Evolutionary conservation across 2,797 vertebrate genomes (phyloP), one percentile per base, ranked within the genome.

Genomic region (Gallinago stenura): DNA sequence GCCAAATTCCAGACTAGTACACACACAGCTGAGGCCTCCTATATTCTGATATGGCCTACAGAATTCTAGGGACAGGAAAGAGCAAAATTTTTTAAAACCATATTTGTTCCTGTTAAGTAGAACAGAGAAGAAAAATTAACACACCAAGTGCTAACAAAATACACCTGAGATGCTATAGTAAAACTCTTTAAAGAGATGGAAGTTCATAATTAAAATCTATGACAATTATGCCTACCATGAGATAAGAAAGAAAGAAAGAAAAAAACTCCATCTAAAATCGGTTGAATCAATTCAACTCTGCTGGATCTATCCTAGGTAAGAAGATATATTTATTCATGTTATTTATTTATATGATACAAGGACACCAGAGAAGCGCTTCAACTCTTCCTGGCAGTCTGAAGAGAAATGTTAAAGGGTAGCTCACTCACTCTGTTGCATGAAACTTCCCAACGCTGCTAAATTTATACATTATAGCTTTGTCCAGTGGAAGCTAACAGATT

Each of bases 291-390:
- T 6, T 43, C 51, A 46, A 6, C 9, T 21, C 19, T 83, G 28
- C 48, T 53, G 7, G 24, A n/a, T 62, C 20, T 76, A 9, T 79
- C 51, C 25, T 41, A 70, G 30, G 45, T 65, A 76, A 70, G 41
- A 77, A 80, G 30, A 80, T 8, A 4, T 3, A 43, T 85, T 76
- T 82, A 54, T 77, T 73, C 6, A 39, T 31, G 26, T 66, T 85
- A 15, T 77, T 91, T 89, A 66, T 89, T 94, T 85, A 43, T 77
- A 57, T 33, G 20, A 50, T 64, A 9, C 50, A 87, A 24, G 41
- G 37, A 87, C 89, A 43, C 13, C 25, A 75, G 24, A 54, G 41
- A 64, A 89, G 26, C 54, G 14, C 15, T 91, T 69, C 51, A 33
- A 0, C 31, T 45, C 22, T 41, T 82, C 16, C 26, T 61, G 17